Evolutionary conservation across 2,113 vertebrate genomes (phyloP).

Genomic region (Festucalex cinctus): DNA sequence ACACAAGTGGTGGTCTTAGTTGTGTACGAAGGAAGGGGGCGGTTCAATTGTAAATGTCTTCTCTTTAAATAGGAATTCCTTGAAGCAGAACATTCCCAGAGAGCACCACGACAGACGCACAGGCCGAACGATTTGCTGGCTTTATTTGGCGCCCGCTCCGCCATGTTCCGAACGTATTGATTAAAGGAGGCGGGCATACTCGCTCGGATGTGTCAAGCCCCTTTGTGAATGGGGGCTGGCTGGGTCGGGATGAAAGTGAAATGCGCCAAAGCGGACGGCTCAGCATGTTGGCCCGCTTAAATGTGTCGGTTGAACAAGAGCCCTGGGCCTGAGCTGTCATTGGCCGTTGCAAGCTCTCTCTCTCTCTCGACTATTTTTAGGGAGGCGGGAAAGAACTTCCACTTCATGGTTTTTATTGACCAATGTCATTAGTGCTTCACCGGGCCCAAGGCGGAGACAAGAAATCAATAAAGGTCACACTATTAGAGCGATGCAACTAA

Average conservation of each 20-base stretch:
- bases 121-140: constrained; percentile 41
- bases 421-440: constrained; percentile 73
- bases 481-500: constrained; percentile 58
- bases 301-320: constrained; percentile 47
- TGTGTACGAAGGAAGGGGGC: neutral
- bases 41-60: constrained; percentile 43
- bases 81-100: constrained; percentile 35
- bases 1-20: constrained; percentile 29
- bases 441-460: constrained; percentile 65
- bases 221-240: constrained; percentile 43
- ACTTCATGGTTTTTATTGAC: constrained; percentile 74
- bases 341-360: constrained; percentile 15
- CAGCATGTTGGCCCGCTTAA: constrained; percentile 48
- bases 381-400: constrained; percentile 62
- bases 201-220: constrained; percentile 32
- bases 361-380: constrained; percentile 65
- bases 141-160: constrained; percentile 47
- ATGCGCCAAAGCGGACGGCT: constrained; percentile 44
- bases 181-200: constrained; percentile 46
- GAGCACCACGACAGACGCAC: constrained; percentile 24
- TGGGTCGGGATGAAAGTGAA: constrained; percentile 37
- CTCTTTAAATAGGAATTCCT: constrained; percentile 51
- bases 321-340: constrained; percentile 46
- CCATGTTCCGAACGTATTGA: constrained; percentile 56
- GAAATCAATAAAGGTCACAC: constrained; percentile 73